Percentiles rank a stretch among this genome's conserved stretches.
Evolutionary conservation across 2,113 vertebrate species (phyloP).

Genomic region (Melanocharis versteri): DNA sequence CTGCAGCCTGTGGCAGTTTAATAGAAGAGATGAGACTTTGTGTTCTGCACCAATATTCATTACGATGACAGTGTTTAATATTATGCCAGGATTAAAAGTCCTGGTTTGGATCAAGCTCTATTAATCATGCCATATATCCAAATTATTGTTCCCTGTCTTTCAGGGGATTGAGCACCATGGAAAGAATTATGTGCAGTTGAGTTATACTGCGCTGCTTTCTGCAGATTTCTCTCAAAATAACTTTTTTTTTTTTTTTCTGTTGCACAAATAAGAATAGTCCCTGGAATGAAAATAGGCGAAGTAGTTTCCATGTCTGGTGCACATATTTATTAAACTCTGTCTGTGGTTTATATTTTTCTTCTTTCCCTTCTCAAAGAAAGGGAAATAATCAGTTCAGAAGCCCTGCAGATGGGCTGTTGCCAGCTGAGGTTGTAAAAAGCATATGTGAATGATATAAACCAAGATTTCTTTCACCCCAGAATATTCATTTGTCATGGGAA

Average conservation of each 20-base stretch:
- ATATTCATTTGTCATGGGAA: background rate
- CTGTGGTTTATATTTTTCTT: background rate
- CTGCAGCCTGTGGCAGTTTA: background rate
- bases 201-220: background rate
- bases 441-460: background rate
- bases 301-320: background rate
- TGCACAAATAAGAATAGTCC: background rate
- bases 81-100: slow-evolving; percentile 28
- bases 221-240: background rate
- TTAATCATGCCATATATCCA: slow-evolving; percentile 17
- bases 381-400: background rate
- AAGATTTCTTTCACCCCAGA: background rate
- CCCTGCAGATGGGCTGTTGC: background rate
- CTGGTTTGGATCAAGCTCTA: slow-evolving; percentile 17
- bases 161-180: background rate
- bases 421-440: background rate
- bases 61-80: slow-evolving; percentile 41
- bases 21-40: slow-evolving; percentile 13
- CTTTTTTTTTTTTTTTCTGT: background rate
- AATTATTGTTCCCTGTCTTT: slow-evolving; percentile 4
- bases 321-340: background rate
- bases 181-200: background rate
- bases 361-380: background rate
- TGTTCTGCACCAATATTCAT: slow-evolving; percentile 41
- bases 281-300: background rate